Base-by-base conservation (phyloP, 2,797 vertebrate species). In the Harpagifer antarcticus region DNA sequence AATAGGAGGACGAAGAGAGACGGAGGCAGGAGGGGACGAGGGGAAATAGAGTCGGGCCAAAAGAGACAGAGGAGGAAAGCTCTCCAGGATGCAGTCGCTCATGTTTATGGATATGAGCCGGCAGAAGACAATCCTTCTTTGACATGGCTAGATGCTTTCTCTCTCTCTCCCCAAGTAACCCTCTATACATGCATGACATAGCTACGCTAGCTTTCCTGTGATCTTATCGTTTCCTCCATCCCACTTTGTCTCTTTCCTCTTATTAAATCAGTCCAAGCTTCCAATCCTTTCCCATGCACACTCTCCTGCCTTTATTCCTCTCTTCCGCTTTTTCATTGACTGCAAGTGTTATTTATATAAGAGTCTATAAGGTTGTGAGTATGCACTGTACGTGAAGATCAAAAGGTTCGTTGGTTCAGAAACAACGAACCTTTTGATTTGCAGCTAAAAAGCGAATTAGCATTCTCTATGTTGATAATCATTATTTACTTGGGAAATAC, bases 101-200 rank as follows among this genome's bases (percentile, higher is more conserved):
- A 90, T 92, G 89, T 93, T 91, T 91, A 91, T 91, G 90, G 84
- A 93, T 89, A 87, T 70, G 68, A 78, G 86, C 76, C 79, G 75
- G 54, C 27, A 86, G 83, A 86, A 86, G 44, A 89, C 86, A 91
- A 87, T 87, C 86, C 87, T 65, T 86, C 89, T 91, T 89, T 87
- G 86, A 90, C 53, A 79, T 31, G 67, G 70, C 65, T 83, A 72
- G 75, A 73, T 81, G 85, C 77, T 55, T 60, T 72, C 75, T 63
- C 80, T 72, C 58, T 72, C 40, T 57, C n/a, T 37, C 72, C 64
- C 69, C 55, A 64, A 76, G 75, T 70, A 79, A 67, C 48, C 50
- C 68, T 48, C 44, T 72, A 48, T 60, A 80, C 61, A 90, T 84
- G 78, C 83, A 59, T 86, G 78, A 83, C 72, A 73, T 76, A 68